Conservation (phyloP, 1,140 invertebrate genomes). For the Drosophila pseudoananassae region DNA sequence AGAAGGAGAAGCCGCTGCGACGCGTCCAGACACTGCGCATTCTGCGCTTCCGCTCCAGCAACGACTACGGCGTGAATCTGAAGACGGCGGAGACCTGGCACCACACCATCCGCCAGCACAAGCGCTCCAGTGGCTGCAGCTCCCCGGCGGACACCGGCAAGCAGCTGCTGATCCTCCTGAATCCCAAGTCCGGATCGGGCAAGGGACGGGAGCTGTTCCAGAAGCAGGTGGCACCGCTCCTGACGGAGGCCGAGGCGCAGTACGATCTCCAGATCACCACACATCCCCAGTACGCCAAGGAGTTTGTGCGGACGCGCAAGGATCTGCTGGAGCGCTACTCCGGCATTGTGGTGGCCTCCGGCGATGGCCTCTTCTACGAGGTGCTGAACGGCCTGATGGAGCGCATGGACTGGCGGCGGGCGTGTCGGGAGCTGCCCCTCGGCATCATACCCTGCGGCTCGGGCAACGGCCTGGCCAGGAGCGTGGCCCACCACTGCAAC, state of each 20-base stretch:
- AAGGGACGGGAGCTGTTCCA: slow-evolving; percentile 93
- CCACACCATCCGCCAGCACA: slow-evolving; percentile 80
- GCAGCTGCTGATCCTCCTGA: slow-evolving; percentile 91
- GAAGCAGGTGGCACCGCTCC: slow-evolving; percentile 91
- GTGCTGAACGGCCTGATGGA: slow-evolving; percentile 96
- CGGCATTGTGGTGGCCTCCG: slow-evolving; percentile 94
- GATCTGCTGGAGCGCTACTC: slow-evolving; percentile 89
- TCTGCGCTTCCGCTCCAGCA: slow-evolving; percentile 90
- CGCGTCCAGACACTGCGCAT: slow-evolving; percentile 92
- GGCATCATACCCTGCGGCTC: slow-evolving; percentile 97
- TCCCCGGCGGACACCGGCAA: slow-evolving; percentile 19
- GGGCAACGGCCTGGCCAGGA: slow-evolving; percentile 96
- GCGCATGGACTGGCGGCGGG: slow-evolving; percentile 92
- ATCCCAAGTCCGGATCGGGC: slow-evolving; percentile 97
- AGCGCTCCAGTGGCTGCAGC: slow-evolving; percentile 1
- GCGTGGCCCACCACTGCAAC: slow-evolving; percentile 90
- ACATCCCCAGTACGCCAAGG: slow-evolving; percentile 92
- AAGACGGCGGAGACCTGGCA: slow-evolving; percentile 92
- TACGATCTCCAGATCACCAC: slow-evolving; percentile 96
- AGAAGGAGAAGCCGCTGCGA: slow-evolving; percentile 88
- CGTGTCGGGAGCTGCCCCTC: slow-evolving; percentile 90
- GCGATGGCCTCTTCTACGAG: slow-evolving; percentile 97
- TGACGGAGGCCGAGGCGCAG: slow-evolving; percentile 93
- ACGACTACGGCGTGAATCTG: slow-evolving; percentile 92
- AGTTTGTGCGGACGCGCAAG: slow-evolving; percentile 91